Conservation (phyloP, 2,888 invertebrate genomes). For the Tenthredo distinguenda region DNA sequence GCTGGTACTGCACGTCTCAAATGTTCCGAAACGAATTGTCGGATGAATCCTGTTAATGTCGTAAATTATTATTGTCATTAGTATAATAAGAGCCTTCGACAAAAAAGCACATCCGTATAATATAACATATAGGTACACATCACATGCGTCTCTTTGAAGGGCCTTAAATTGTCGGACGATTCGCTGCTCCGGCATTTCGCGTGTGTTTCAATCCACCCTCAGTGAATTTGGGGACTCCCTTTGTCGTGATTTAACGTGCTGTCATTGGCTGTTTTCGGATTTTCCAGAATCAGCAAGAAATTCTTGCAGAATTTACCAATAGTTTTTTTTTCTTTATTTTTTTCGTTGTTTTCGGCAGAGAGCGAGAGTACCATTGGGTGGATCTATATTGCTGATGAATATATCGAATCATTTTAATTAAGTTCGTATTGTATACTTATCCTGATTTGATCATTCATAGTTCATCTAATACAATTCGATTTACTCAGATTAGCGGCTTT, state of each 20-base stretch:
- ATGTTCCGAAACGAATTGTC: slow-evolving; percentile 6
- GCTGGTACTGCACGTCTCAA: slow-evolving; percentile 1
- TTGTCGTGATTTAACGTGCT: slow-evolving; percentile 40
- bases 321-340: background rate
- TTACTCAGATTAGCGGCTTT: background rate
- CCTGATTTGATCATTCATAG: background rate
- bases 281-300: slow-evolving; percentile 29
- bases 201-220: slow-evolving; percentile 35
- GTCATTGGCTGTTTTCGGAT: slow-evolving; percentile 34
- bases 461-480: background rate
- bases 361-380: background rate
- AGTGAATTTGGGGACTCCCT: slow-evolving; percentile 30
- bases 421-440: background rate
- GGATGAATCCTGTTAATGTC: background rate
- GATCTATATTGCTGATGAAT: background rate
- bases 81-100: background rate
- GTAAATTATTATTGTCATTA: slow-evolving; percentile 12
- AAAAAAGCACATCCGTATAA: background rate
- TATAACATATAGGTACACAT: background rate
- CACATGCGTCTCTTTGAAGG: slow-evolving; percentile 24
- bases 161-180: slow-evolving; percentile 27
- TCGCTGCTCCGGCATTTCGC: slow-evolving; percentile 27
- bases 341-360: background rate
- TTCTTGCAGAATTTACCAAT: background rate
- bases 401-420: background rate